Conservation (phyloP, 2,888 invertebrate genomes). For the Craniophora ligustri region DNA sequence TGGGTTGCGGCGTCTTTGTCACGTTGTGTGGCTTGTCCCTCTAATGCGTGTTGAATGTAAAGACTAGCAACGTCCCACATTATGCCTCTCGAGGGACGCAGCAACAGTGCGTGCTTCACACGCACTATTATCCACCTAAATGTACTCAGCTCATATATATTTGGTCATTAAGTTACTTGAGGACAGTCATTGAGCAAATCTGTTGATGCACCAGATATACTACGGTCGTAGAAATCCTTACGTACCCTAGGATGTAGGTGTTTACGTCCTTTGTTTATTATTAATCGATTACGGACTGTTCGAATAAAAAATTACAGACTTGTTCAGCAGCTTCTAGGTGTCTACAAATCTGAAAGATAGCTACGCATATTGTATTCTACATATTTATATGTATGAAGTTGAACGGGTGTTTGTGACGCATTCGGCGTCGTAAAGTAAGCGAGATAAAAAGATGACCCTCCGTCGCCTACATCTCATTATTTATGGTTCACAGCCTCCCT, state of each 20-base stretch:
- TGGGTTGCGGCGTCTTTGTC: constrained; percentile 57
- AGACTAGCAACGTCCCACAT: constrained; percentile 74
- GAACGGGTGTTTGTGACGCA: constrained; percentile 58
- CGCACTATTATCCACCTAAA: constrained; percentile 8
- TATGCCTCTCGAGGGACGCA: constrained; percentile 69
- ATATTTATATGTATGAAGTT: constrained; percentile 39
- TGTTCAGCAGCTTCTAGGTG: constrained; percentile 9
- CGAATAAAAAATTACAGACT: too few species aligned
- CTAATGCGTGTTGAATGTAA: constrained; percentile 80
- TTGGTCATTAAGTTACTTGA: too few species aligned
- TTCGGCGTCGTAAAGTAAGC: constrained; percentile 64
- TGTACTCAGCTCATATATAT: too few species aligned
- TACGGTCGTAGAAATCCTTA: too few species aligned
- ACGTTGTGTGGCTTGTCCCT: constrained; percentile 62
- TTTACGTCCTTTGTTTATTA: too few species aligned
- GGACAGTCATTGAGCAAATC: constrained; percentile 30
- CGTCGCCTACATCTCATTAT: constrained; percentile 66
- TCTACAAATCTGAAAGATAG: background rate
- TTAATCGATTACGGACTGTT: too few species aligned
- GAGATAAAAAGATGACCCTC: constrained; percentile 73
- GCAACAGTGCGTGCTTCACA: constrained; percentile 26
- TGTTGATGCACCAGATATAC: too few species aligned
- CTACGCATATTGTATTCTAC: background rate
- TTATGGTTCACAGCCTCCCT: constrained; percentile 74
- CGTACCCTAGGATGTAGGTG: too few species aligned